phyloP scores from a whole-genome alignment of 2,888 invertebrate genomes.

The Ormyrus labotus region DNA sequence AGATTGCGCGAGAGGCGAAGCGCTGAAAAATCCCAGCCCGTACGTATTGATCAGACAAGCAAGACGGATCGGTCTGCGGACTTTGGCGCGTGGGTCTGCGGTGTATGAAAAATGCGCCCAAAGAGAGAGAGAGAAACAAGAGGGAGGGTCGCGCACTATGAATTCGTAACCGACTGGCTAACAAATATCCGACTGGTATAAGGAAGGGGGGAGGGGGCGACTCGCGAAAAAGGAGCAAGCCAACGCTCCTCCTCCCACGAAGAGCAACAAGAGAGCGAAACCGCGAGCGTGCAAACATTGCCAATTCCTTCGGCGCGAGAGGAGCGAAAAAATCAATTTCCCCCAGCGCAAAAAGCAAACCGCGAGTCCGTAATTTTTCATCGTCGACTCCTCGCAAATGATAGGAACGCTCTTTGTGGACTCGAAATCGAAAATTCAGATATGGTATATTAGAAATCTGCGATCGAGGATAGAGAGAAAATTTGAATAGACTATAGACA shows the following conservation, averaged over 20 bases:
- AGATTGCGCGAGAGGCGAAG: not conserved
- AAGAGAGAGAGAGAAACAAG: not conserved
- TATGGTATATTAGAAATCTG: too few relatives aligned
- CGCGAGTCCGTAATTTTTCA: constrained; percentile 1
- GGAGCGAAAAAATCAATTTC: constrained; percentile 13
- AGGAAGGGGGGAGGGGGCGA: not conserved
- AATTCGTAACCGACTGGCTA: constrained; percentile 24
- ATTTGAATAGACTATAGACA: not conserved
- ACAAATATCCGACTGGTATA: not conserved
- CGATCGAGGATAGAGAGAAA: not conserved
- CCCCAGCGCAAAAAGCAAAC: not conserved
- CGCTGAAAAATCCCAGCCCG: constrained; percentile 1
- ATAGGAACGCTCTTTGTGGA: not conserved
- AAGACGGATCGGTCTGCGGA: constrained; percentile 19
- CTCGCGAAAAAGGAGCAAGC: not conserved
- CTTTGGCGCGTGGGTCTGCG: constrained; percentile 18
- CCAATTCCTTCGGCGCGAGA: constrained; percentile 5
- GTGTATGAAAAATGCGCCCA: not conserved
- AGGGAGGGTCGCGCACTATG: constrained; percentile 28
- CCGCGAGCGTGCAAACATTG: constrained; percentile 20
- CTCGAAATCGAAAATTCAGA: not conserved
- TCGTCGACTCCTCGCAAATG: not conserved
- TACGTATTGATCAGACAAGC: constrained; percentile 12
- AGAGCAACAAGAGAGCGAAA: not conserved
- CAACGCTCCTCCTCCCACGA: constrained; percentile 15